Evolutionary conservation across 2,888 invertebrate species (phyloP), one percentile per base, ranked within the genome.

Genomic region (Hemaris fuciformis): DNA sequence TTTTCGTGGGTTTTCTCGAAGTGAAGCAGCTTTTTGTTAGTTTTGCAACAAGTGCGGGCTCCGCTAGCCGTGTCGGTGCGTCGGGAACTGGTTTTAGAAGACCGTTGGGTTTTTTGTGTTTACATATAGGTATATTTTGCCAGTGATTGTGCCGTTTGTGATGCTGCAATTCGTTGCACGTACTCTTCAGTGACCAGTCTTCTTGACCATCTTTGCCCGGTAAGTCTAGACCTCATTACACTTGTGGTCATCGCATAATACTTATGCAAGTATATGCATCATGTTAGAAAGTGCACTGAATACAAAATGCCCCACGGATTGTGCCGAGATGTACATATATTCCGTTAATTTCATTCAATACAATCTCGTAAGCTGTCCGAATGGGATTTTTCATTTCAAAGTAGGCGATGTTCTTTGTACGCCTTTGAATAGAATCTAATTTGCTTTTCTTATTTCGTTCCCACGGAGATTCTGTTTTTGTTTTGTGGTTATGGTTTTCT

Each of bases 31-130:
- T 79, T 77, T 77, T 81, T 75, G 74, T 79, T 80, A 80, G 83
- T 87, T 89, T 88, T 88, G 85, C 89, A 86, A 89, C 84, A 88
- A 88, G 85, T 87, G 85, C 80, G 74, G 71, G 69, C 71, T 67
- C 76, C 78, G 79, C 80, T 83, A 76, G 75, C 74, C 74, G 82
- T 82, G 79, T 75, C 75, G 75, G 77, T 81, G 77, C 69, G 67
- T 70, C 72, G 71, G 77, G 79, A 88, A 91, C 89, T 79, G 86
- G 91, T 90, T 91, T 82, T 77, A 67, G 75, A 75, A 79, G 79
- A 84, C 88, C 87, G 87, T 88, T 88, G 83, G 75, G 81, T 86
- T 86, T 87, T 85, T 87, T 86, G 85, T 87, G 83, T 83, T 75
- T 79, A 77, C 84, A 78, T 87, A 81, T 84, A 56, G 53, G 68